A percentile compares a stretch with the other conserved stretches of the same genome.
phyloP scores from a whole-genome alignment of 2,113 vertebrate genomes.

The Callorhinus ursinus region DNA sequence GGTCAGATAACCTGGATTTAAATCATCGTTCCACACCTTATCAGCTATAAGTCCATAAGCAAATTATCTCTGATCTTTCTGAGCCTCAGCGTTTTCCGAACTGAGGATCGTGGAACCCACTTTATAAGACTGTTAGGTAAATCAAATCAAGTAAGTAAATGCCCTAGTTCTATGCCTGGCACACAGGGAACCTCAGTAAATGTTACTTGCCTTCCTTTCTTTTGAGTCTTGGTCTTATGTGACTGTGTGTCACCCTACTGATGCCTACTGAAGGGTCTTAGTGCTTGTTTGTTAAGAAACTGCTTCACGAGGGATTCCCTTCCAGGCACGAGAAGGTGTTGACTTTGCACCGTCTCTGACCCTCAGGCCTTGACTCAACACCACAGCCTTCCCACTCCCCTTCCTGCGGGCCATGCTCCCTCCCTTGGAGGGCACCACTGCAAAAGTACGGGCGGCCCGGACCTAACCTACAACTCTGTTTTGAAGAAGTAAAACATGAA shows the following conservation, averaged over 20 bases:
- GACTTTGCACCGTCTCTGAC: neutral
- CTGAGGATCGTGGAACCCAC: neutral
- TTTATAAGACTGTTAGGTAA: neutral
- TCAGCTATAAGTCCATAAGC: neutral
- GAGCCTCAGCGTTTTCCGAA: neutral
- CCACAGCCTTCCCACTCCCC: neutral
- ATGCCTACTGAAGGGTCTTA: neutral
- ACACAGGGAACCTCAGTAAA: neutral
- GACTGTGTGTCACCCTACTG: neutral
- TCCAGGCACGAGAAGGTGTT: neutral
- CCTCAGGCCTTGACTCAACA: neutral
- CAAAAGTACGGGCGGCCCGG: neutral
- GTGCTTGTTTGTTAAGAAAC: neutral
- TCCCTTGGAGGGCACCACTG: neutral
- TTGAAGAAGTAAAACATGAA: neutral
- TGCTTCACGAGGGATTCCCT: neutral
- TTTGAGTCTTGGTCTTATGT: neutral
- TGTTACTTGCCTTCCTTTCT: neutral
- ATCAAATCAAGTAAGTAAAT: neutral
- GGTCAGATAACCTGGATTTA: neutral
- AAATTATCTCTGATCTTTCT: neutral
- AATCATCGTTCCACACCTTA: neutral
- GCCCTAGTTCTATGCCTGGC: neutral
- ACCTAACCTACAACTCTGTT: neutral
- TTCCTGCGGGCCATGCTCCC: neutral